A percentile compares a stretch with the other conserved stretches of the same genome.
Conservation (phyloP, 1,140 invertebrate genomes). For the Bemisia tabaci region DNA sequence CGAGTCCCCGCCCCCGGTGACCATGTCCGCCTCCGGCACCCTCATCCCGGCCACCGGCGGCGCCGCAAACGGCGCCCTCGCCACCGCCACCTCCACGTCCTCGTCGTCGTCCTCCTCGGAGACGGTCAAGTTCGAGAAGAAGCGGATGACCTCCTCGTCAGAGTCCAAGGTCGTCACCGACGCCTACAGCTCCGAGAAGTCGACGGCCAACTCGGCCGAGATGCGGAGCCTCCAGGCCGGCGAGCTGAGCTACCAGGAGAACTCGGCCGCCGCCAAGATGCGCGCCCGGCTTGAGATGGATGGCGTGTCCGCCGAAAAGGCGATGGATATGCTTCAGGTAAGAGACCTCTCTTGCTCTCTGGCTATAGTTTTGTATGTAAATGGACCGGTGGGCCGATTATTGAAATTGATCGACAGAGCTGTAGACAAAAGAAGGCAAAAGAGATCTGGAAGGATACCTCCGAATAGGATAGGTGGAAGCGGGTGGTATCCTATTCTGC, state of each 20-base stretch:
- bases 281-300: constrained; percentile 52
- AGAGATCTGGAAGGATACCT: too few species aligned
- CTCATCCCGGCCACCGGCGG: constrained; percentile 24
- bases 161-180: constrained; percentile 69
- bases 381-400: too few species aligned
- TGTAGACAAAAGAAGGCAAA: too few species aligned
- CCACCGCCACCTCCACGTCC: constrained; percentile 32
- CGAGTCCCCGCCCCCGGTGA: constrained; percentile 23
- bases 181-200: constrained; percentile 60
- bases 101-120: constrained; percentile 35
- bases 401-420: too few species aligned
- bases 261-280: constrained; percentile 41
- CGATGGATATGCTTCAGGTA: constrained; percentile 54
- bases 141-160: constrained; percentile 57
- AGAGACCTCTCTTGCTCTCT: too few species aligned
- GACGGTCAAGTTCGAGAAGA: constrained; percentile 64
- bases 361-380: too few species aligned
- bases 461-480: too few species aligned
- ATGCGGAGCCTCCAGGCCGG: constrained; percentile 62
- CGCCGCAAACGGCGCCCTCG: constrained; percentile 33
- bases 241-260: constrained; percentile 65
- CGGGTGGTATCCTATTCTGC: too few species aligned
- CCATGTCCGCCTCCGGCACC: constrained; percentile 29
- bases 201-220: constrained; percentile 57
- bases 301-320: constrained; percentile 60